These are phyloP conservation scores for Sitophilus oryzae DNA, from an alignment of 1,140 invertebrate species.

Conservation along the genomic window DNA sequence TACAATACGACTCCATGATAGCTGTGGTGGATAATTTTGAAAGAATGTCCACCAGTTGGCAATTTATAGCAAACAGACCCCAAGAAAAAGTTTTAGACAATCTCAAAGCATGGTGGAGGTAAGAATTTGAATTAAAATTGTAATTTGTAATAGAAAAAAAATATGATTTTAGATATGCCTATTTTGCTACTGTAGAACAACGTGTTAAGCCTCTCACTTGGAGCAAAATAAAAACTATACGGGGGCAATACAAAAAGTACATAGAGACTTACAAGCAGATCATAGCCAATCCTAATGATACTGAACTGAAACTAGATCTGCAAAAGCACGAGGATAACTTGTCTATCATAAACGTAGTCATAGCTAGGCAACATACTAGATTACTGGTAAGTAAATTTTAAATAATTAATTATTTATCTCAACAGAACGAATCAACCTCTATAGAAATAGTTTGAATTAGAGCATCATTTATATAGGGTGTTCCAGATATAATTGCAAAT, in stretches of 20 bases:
- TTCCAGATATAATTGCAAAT: too few species aligned
- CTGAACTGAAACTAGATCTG: slow-evolving; percentile 65
- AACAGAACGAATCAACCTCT: too few species aligned
- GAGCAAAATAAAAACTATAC: slow-evolving; percentile 62
- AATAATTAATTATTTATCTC: background rate
- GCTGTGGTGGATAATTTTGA: slow-evolving; percentile 61
- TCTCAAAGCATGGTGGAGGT: slow-evolving; percentile 63
- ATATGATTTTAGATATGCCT: slow-evolving; percentile 57
- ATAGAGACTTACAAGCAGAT: slow-evolving; percentile 66
- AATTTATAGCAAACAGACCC: slow-evolving; percentile 44
- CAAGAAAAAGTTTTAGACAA: slow-evolving; percentile 47
- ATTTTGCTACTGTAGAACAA: slow-evolving; percentile 65
- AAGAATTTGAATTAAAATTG: background rate
- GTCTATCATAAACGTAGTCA: slow-evolving; percentile 67
- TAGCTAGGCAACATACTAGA: slow-evolving; percentile 75
- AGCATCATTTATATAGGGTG: too few species aligned
- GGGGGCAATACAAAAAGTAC: slow-evolving; percentile 65
- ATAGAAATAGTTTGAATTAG: too few species aligned
- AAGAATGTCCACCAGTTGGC: slow-evolving; percentile 65
- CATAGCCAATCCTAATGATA: slow-evolving; percentile 65
- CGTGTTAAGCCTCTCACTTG: slow-evolving; percentile 68
- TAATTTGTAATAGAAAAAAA: too few species aligned
- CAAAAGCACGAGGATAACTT: slow-evolving; percentile 70
- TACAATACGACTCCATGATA: slow-evolving; percentile 67
- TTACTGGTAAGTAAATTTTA: slow-evolving; percentile 52